Evolutionary conservation across 30 jellyfish, hydroid and myxozoan species (phyloP), one percentile per base, ranked within the genome.

Genomic region (Clytia hemisphaerica): DNA sequence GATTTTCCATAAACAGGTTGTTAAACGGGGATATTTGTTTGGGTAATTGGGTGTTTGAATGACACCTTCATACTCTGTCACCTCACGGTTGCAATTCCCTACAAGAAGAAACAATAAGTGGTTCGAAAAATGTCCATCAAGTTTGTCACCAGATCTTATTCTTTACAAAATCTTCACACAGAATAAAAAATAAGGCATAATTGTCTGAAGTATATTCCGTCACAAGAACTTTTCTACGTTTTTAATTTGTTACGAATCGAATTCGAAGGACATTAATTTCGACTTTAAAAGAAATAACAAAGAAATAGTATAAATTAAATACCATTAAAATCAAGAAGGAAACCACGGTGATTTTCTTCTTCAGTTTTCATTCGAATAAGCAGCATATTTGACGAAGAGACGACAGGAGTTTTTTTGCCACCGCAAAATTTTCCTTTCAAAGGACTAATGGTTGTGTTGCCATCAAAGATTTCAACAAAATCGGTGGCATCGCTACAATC

Each of bases 31-130:
- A 46, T 86, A 86, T 36, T 61, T 55, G 45, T 66, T 70, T 5
- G 96, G 96, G 61, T 71, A 79, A 40, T 79, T 73, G 16, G 96
- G 96, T 30, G 94, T 68, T 40, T 78, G 83, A 16, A 86, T 78
- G 12, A 32, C 38, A 2, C 94, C 94, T 4, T 30, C 46, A 6
- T 49, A 58, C 22, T 49, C 72, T n/a, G 58, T 68, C 78, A 61
- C 45, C 34, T 65, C 73, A n/a, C 55, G 19, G 4, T 36, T 72
- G 92, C 96, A 86, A 34, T 63, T 61, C 14, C 96, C 96, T 86
- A 54, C 6, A 76, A 54, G 15, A 48, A 14, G 24, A 19, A 45
- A 22, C 16, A 55, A 62, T 53, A 53, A 16, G 9, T n/a, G n/a
- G n/a, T n/a, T n/a, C n/a, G n/a, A n/a, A n/a, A n/a, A n/a, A n/a